Percentiles rank a stretch among this genome's conserved stretches.
phyloP scores from a whole-genome alignment of 1,140 invertebrate genomes.

The Holcopasites calliopsidis region DNA sequence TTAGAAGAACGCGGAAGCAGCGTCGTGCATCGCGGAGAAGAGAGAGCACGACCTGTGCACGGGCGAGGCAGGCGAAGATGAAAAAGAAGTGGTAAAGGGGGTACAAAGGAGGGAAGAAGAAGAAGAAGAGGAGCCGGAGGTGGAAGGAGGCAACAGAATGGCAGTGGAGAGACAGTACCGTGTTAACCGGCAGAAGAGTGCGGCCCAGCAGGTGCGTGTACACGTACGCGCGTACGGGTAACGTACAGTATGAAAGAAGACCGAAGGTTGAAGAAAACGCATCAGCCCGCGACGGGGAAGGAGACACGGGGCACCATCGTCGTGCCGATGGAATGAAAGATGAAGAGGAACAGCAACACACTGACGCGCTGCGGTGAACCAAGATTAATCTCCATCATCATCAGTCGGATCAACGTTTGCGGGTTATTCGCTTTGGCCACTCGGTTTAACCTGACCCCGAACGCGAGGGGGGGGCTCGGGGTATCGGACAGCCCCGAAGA shows the following conservation, averaged over 20 bases:
- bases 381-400: constrained; percentile 58
- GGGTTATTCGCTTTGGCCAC: constrained; percentile 12
- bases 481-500: constrained; percentile 13
- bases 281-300: constrained; percentile 5
- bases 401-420: constrained; percentile 31
- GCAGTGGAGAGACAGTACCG: background rate
- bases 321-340: constrained; percentile 46
- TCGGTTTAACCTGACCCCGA: constrained; percentile 21
- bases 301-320: constrained; percentile 28
- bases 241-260: constrained; percentile 52
- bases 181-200: too few species aligned
- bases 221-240: constrained; percentile 14
- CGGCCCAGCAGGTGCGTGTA: background rate
- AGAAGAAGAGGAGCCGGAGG: constrained; percentile 1
- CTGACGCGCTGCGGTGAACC: constrained; percentile 40
- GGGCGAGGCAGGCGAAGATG: constrained; percentile 24
- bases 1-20: constrained; percentile 57
- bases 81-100: constrained; percentile 28
- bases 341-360: constrained; percentile 36
- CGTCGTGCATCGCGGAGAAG: background rate
- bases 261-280: constrained; percentile 22
- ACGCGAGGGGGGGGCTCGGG: background rate
- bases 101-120: background rate
- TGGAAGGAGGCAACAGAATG: background rate
- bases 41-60: constrained; percentile 9